Base-by-base conservation (phyloP, 1,140 invertebrate genomes). In the Drosophila teissieri region DNA sequence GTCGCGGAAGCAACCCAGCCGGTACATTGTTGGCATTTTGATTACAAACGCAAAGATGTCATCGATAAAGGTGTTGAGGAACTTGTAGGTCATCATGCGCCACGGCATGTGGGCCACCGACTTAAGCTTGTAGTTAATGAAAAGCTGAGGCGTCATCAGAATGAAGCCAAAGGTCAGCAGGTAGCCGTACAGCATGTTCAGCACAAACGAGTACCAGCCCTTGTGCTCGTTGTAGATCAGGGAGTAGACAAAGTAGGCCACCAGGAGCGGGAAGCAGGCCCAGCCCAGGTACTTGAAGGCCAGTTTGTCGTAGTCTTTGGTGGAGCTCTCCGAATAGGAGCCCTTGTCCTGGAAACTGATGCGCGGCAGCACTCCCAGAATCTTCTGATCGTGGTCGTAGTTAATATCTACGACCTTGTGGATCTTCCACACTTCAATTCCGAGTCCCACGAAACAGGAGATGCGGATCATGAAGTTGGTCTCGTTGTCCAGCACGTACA, bases 21-120 rank as follows among this genome's bases (percentile, higher is more conserved):
- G 94, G 91, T 99, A 99, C 94, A 99, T 96, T 1, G 97, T 99
- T 39, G 99, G 99, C 98, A 99, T 99, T 93, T 99, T 99, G 73
- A 99, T 99, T 60, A 99, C 98, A 94, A 99, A 99, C 62, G 99
- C 99, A 94, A 99, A 99, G 78, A 99, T 98, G 93, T 99, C 99
- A 93, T 99, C 99, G 89, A 99, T 99, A 91, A 99, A 99, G 3
- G 99, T 99, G 92, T 99, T 99, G n/a, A 99, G 94, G 92, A 99
- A 99, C 94, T 99, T 99, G 91, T 99, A 99, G 12, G 98, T 98
- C 95, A 99, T 95, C 98, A 99, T 99, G 57, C 99, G 94, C 98
- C 99, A 99, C 3, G 99, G 99, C 68, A 99, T 93, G 94, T 99
- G 99, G 10, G 99, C 99, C 0, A 99, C 98, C 17, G 98, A 99